A percentile compares a stretch with the other conserved stretches of the same genome.
Conservation (phyloP, 2,888 invertebrate species). For the Eupithecia subfuscata region DNA sequence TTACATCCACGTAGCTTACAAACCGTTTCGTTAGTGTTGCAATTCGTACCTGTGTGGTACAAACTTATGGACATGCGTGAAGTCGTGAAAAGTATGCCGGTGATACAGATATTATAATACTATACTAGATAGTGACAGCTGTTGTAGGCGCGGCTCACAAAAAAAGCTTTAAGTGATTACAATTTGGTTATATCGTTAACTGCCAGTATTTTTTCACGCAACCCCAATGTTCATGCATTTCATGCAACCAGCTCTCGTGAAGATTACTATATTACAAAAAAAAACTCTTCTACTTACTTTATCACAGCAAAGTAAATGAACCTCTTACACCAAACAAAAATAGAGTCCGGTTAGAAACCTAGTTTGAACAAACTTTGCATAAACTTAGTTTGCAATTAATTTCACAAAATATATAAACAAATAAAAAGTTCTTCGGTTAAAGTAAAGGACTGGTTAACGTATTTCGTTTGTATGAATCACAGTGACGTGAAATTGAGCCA, state of each 20-base stretch:
- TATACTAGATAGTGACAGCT: not conserved
- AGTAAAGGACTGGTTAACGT: constrained; percentile 37
- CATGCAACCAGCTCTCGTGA: too few species aligned
- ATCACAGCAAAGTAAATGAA: not conserved
- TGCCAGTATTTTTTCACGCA: not conserved
- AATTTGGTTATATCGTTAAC: too few species aligned
- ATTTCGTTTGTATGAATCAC: constrained; percentile 59
- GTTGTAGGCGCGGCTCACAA: not conserved
- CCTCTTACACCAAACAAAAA: constrained; percentile 12
- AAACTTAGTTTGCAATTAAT: constrained; percentile 31
- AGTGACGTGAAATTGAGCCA: constrained; percentile 55
- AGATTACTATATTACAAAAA: not conserved
- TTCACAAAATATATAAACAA: constrained; percentile 17
- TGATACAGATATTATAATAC: too few species aligned
- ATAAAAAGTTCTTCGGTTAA: constrained; percentile 26
- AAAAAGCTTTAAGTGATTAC: not conserved
- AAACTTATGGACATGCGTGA: not conserved
- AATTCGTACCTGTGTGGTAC: not conserved
- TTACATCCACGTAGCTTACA: not conserved
- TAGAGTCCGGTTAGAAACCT: constrained; percentile 20
- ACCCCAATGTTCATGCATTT: too few species aligned
- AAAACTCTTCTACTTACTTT: not conserved
- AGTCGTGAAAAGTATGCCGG: not conserved
- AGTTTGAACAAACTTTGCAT: constrained; percentile 14
- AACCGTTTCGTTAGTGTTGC: too few species aligned